Evolutionary conservation across 2,888 invertebrate genomes (phyloP), one percentile per base, ranked within the genome.

Genomic region (Mycalesis mineus): DNA sequence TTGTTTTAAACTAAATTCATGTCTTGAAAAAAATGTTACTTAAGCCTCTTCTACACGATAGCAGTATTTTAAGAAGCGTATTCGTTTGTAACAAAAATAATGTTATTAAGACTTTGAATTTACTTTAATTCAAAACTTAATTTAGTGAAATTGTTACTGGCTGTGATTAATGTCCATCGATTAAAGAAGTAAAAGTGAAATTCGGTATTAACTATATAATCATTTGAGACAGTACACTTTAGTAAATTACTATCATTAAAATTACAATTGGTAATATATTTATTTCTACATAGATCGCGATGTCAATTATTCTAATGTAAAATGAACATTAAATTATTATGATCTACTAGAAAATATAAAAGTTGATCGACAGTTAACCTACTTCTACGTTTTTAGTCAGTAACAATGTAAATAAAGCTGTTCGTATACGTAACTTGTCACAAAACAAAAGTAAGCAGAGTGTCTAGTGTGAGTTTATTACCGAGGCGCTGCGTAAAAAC

Each of bases 61-160:
- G 33, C 7, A 7, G 11, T 33, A 4, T 22, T 4, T 22, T 4
- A 2, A 22, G 22, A 22, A 22, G 22, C 5, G 33, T 14, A 33
- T 14, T 47, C 14, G 15, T n/a, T n/a, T n/a, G 5, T 4, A 22
- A 2, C 1, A 31, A 6, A 47, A n/a, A 11, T 6, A 29, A 33
- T 15, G 29, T 13, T 14, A 15, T 7, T 13, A 2, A 14, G 4
- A 31, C 8, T 2, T 39, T 49, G 13, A 49, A 37, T 22, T 22
- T 49, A 50, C 39, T 28, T 7, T 39, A 28, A 22, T 50, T 14
- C 28, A 13, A 28, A 28, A 29, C 8, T 5, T 15, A 11, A 8
- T 41, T 49, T 40, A 11, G 17, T 31, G 9, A 29, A 41, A 33
- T 44, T 54, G 49, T 53, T 53, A 49, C 60, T 60, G 48, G 48